Conservation (phyloP, 2,113 vertebrate species). For the Sander vitreus region DNA sequence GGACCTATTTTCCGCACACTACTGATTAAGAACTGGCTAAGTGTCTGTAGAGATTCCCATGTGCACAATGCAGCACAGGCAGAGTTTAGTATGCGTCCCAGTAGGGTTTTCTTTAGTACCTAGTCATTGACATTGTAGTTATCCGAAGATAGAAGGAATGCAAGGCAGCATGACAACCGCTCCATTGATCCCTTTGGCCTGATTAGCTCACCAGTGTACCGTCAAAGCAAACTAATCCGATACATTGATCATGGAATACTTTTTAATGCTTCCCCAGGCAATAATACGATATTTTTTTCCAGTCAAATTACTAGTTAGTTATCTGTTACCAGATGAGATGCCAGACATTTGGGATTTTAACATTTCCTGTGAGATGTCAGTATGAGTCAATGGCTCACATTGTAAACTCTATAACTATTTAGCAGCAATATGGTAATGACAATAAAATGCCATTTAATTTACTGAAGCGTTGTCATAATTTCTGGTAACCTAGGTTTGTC, state of each 20-base stretch:
- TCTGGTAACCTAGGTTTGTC: conserved; percentile 30
- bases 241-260: conserved; percentile 78
- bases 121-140: conserved; percentile 80
- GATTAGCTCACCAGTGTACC: conserved; percentile 78
- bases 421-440: conserved; percentile 18
- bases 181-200: conserved; percentile 79
- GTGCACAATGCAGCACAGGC: conserved; percentile 73
- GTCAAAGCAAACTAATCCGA: conserved; percentile 78
- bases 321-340: conserved; percentile 46
- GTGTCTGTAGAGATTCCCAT: conserved; percentile 79
- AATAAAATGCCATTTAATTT: conserved; percentile 57
- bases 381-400: conserved; percentile 42
- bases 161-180: conserved; percentile 62
- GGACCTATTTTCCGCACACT: conserved; percentile 65
- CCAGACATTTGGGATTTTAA: conserved; percentile 54
- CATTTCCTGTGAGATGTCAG: conserved; percentile 53
- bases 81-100: conserved; percentile 76
- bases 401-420: conserved; percentile 34
- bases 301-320: conserved; percentile 72
- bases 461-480: conserved; percentile 22
- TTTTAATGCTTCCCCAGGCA: conserved; percentile 79
- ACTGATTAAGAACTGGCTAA: conserved; percentile 80
- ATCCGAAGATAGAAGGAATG: conserved; percentile 68
- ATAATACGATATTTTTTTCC: conserved; percentile 69
- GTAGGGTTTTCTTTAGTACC: conserved; percentile 73